Evolutionary conservation across 1,140 invertebrate genomes (phyloP).

Genomic region (Lineus longissimus): DNA sequence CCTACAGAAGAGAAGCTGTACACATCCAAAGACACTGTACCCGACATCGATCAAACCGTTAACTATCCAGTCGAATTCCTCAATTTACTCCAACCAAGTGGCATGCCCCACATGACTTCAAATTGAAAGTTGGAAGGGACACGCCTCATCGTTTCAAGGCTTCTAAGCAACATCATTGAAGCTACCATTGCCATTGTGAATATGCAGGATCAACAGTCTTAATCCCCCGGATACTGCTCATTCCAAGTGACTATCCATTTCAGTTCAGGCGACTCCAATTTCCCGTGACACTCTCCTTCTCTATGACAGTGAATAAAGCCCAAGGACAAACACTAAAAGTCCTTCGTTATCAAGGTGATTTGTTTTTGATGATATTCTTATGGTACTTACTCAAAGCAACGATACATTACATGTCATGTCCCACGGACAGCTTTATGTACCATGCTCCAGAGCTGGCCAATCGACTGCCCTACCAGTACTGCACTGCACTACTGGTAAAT

Average conservation of each 20-base stretch:
- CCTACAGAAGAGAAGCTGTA: constrained; percentile 7
- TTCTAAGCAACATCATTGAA: constrained; percentile 25
- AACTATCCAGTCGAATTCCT: constrained; percentile 45
- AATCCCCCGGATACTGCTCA: constrained; percentile 24
- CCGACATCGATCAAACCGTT: constrained; percentile 23
- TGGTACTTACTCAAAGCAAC: too few relatives aligned
- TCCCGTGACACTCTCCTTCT: constrained; percentile 55
- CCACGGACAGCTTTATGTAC: constrained; percentile 42
- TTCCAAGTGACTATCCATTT: constrained; percentile 27
- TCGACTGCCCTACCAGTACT: too few relatives aligned
- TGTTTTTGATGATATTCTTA: too few relatives aligned
- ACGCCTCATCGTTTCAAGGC: constrained; percentile 31
- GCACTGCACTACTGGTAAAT: too few relatives aligned
- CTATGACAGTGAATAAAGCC: constrained; percentile 60
- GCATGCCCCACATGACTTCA: constrained; percentile 49
- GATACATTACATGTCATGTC: constrained; percentile 13
- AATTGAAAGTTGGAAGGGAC: constrained; percentile 53
- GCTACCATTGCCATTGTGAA: constrained; percentile 17
- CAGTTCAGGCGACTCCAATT: constrained; percentile 58
- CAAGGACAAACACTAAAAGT: constrained; percentile 56
- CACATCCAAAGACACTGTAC: constrained; percentile 21
- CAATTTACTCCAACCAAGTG: constrained; percentile 40
- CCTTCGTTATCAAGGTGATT: constrained; percentile 25
- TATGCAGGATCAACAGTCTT: constrained; percentile 18
- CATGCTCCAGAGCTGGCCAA: constrained; percentile 25